These are phyloP conservation scores for Chondrosia reniformis DNA, from an alignment of 37 sponge, comb jelly and placozoan genomes.

Conservation along the genomic window DNA sequence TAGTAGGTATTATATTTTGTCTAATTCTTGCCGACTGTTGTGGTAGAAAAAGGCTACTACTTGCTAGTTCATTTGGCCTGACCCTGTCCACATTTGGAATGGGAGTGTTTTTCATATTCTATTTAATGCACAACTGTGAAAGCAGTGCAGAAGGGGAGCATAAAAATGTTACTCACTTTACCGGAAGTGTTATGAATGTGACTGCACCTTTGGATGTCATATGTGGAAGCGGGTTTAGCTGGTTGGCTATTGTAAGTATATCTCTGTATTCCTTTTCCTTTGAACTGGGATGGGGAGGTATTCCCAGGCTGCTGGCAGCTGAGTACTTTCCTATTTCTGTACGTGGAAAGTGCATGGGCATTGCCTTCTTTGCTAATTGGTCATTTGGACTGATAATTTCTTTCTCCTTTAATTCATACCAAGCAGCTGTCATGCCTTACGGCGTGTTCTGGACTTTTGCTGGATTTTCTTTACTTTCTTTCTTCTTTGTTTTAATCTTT, in stretches of 20 bases:
- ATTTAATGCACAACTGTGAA: neutral
- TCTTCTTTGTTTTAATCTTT: constrained; percentile 70
- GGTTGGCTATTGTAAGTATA: constrained; percentile 29
- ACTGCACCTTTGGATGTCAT: neutral
- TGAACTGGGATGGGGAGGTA: constrained; percentile 74
- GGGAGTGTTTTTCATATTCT: constrained; percentile 38
- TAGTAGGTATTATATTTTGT: constrained; percentile 33
- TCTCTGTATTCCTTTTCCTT: constrained; percentile 61
- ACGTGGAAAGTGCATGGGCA: constrained; percentile 44
- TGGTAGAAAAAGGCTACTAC: constrained; percentile 48
- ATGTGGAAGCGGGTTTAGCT: neutral
- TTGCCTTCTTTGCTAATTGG: constrained; percentile 69
- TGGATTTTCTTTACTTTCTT: constrained; percentile 29
- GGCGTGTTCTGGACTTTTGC: constrained; percentile 69
- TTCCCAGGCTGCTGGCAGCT: constrained; percentile 75
- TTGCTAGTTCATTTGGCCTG: constrained; percentile 26
- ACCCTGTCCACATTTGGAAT: constrained; percentile 16
- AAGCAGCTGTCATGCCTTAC: neutral
- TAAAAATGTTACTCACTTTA: neutral
- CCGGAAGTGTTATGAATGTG: neutral
- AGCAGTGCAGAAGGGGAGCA: too few relatives aligned
- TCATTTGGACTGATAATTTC: constrained; percentile 48
- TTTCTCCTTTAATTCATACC: constrained; percentile 21
- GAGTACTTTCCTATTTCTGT: constrained; percentile 74
- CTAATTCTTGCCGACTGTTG: constrained; percentile 45